A percentile compares a stretch with the other conserved stretches of the same genome.
phyloP scores from a whole-genome alignment of 2,113 vertebrate species.

The Hippoglossus stenolepis region DNA sequence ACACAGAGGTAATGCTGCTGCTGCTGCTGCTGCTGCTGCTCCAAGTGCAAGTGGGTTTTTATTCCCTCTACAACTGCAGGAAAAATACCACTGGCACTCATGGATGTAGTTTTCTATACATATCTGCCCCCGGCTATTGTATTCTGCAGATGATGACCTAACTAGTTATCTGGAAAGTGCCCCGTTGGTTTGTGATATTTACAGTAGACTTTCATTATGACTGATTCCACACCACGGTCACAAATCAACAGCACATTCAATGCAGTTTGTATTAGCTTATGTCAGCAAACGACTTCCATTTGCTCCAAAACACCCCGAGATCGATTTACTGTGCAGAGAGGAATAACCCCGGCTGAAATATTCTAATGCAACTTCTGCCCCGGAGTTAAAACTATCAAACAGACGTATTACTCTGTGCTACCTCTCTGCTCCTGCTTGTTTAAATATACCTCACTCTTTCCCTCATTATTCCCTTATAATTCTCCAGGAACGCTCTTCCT shows the following conservation, averaged over 20 bases:
- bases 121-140: slow-evolving; percentile 22
- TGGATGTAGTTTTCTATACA: slow-evolving; percentile 14
- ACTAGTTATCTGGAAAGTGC: slow-evolving; percentile 32
- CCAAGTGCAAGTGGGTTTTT: neutral
- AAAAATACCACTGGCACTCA: slow-evolving; percentile 12
- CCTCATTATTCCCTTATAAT: slow-evolving; percentile 31
- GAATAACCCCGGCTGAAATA: slow-evolving; percentile 61
- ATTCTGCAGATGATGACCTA: slow-evolving; percentile 25
- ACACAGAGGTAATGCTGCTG: slow-evolving; percentile 3
- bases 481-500: slow-evolving; percentile 25
- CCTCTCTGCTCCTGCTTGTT: slow-evolving; percentile 17
- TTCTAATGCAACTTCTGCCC: slow-evolving; percentile 61
- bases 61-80: slow-evolving; percentile 5
- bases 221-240: slow-evolving; percentile 38
- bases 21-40: neutral
- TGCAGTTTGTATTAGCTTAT: slow-evolving; percentile 59
- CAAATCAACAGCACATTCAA: slow-evolving; percentile 58
- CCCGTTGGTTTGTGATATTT: slow-evolving; percentile 41
- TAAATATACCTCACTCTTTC: slow-evolving; percentile 12
- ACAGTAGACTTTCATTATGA: slow-evolving; percentile 38
- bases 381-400: slow-evolving; percentile 63
- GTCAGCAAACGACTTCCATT: slow-evolving; percentile 62
- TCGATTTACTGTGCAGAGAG: slow-evolving; percentile 54
- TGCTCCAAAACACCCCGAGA: slow-evolving; percentile 53
- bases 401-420: slow-evolving; percentile 53